Evolutionary conservation across 2,113 vertebrate genomes (phyloP).

Genomic region (Hippolais icterina): DNA sequence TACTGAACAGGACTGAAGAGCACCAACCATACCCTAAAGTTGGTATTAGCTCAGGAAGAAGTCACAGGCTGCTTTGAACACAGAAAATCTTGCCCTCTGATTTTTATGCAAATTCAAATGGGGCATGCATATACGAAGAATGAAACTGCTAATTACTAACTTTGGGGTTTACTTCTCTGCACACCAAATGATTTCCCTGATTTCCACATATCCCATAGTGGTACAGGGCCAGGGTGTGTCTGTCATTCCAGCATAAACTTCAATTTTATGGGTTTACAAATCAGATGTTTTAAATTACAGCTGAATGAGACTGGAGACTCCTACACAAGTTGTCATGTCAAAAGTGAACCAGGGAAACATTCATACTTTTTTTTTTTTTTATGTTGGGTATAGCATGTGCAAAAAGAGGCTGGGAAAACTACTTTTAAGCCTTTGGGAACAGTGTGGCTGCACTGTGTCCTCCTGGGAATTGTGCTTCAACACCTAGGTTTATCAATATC

Average conservation of each 20-base stretch:
- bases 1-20: not conserved
- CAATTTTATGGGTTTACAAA: constrained; percentile 62
- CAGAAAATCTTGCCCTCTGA: not conserved
- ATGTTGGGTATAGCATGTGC: not conserved
- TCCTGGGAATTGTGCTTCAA: not conserved
- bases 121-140: not conserved
- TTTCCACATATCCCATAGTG: not conserved
- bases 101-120: not conserved
- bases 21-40: not conserved
- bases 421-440: not conserved
- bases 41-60: not conserved
- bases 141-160: not conserved
- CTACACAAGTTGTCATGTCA: constrained; percentile 60
- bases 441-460: not conserved
- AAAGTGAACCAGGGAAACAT: constrained; percentile 14
- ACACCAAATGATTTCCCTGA: not conserved
- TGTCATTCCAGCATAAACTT: constrained; percentile 40
- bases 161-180: not conserved
- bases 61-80: not conserved
- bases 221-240: constrained; percentile 31
- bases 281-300: constrained; percentile 68
- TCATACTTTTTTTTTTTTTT: not conserved
- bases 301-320: constrained; percentile 56
- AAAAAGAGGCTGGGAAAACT: not conserved
- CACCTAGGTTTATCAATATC: not conserved